These are phyloP conservation scores for Genyomyrus donnyi DNA, from an alignment of 2,113 vertebrate genomes.

Conservation along the genomic window DNA sequence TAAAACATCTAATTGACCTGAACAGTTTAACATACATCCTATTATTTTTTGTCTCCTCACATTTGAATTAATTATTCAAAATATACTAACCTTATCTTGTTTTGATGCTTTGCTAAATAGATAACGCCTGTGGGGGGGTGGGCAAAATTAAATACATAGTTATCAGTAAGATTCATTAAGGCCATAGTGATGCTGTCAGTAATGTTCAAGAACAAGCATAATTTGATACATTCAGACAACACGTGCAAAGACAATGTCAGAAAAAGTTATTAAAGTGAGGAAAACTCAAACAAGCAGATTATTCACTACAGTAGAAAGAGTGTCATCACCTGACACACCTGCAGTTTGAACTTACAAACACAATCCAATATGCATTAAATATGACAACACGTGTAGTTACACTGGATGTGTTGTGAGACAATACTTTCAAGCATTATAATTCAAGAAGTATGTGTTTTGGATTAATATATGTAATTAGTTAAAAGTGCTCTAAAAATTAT, in stretches of 20 bases:
- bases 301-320: neutral
- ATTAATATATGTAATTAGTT: neutral
- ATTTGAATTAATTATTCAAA: neutral
- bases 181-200: neutral
- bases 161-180: neutral
- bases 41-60: neutral
- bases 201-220: neutral
- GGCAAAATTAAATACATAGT: neutral
- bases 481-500: neutral
- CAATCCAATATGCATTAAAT: neutral
- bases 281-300: neutral
- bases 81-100: conserved; percentile 70
- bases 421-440: neutral
- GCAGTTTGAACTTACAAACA: neutral
- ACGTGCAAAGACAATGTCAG: neutral
- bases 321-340: neutral
- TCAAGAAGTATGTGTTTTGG: neutral
- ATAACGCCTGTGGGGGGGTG: conserved; percentile 63
- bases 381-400: neutral
- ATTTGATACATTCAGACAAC: neutral
- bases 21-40: neutral
- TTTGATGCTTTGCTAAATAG: conserved; percentile 80
- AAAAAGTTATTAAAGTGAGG: neutral
- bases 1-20: neutral
- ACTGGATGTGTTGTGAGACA: neutral